Evolutionary conservation across 2,113 vertebrate species (phyloP).

Genomic region (Panthera leo): DNA sequence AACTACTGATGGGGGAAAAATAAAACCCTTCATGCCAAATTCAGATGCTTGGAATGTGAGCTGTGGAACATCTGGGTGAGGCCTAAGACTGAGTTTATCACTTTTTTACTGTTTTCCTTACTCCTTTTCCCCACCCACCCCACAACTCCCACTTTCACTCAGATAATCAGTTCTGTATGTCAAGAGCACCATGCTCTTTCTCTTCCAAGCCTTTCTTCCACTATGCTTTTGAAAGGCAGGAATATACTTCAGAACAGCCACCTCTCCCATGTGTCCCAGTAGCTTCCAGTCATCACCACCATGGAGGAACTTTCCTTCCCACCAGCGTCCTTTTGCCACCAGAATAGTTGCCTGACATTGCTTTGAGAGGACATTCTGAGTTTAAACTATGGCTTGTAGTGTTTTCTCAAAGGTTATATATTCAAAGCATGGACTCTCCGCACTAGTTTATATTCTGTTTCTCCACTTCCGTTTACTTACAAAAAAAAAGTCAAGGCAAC

Average conservation of each 20-base stretch:
- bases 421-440: conserved; percentile 9
- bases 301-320: neutral
- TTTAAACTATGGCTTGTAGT: neutral
- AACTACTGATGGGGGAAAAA: neutral
- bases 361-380: neutral
- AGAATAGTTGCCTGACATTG: neutral
- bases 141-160: neutral
- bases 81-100: neutral
- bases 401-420: conserved; percentile 3
- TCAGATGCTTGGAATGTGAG: neutral
- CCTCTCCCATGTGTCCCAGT: neutral
- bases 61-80: neutral
- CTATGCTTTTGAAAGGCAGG: neutral
- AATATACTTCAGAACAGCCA: neutral
- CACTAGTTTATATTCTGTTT: neutral
- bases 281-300: neutral
- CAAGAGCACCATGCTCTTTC: neutral
- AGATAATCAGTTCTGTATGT: neutral
- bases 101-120: neutral
- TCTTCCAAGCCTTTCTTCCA: neutral
- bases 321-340: neutral
- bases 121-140: neutral
- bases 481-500: neutral
- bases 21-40: neutral
- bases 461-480: neutral